Evolutionary conservation across 2,888 invertebrate species (phyloP), one percentile per base, ranked within the genome.

Genomic region (Abrostola triplasia): DNA sequence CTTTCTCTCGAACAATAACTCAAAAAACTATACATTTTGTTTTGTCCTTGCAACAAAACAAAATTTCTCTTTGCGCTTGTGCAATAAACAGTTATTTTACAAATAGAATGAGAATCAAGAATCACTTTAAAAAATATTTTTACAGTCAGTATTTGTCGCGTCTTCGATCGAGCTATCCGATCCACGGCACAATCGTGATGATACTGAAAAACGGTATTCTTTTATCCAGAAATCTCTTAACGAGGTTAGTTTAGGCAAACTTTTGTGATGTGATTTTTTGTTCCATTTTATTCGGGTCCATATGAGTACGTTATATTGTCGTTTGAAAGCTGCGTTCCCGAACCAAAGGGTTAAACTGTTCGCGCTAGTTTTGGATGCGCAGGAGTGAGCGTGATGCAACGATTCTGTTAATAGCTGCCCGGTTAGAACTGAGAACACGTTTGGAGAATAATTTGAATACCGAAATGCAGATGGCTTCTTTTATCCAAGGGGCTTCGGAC

Each of bases 231-330:
- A 91, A 94, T 94, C 93, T 94, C 87, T 90, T 93, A 94, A 94
- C 93, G 92, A 94, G 92, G 92, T 93, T 93, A 94, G 94, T 92
- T 93, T 94, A 94, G 93, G 92, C 94, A 92, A 94, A 94, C 93
- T 93, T 93, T 93, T 92, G 93, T 94, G 91, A 92, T 90, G 91
- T 91, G 88, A 86, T 92, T 91, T 91, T 92, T 92, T 90, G 88
- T 91, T 89, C 86, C 77, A 76, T 90, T 91, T 92, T 92, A 90
- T 92, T 90, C 85, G 89, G 90, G 88, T 84, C 90, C 90, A 84
- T 92, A 92, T 93, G 93, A 90, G 90, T 90, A 91, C 91, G 89
- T 88, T 90, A 89, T 90, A 89, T 89, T 89, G 89, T 89, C 90
- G 90, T 88, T 89, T 86, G 78, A 82, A 81, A 78, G 79, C 73